Percentiles rank a stretch among this genome's conserved stretches.
Conservation (phyloP, 2,797 vertebrate genomes). For the Poecilia wingei region DNA sequence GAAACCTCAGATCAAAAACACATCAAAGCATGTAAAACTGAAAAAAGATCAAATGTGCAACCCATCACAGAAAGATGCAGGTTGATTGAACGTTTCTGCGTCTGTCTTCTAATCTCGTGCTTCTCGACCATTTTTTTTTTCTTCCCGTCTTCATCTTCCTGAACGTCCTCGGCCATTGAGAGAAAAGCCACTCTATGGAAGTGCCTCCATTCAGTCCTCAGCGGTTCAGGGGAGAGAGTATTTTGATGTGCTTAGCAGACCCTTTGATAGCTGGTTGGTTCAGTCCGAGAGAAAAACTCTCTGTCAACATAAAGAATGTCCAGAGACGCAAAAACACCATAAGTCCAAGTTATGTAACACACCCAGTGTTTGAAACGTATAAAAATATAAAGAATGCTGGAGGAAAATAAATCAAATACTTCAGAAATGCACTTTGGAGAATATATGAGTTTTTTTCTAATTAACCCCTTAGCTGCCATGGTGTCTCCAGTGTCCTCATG, state of each 20-base stretch:
- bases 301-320: not conserved
- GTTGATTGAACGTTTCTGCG: slow-evolving; percentile 50
- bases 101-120: slow-evolving; percentile 51
- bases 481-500: too few relatives aligned
- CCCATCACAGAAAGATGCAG: slow-evolving; percentile 47
- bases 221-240: slow-evolving; percentile 9
- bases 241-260: slow-evolving; percentile 40
- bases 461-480: not conserved
- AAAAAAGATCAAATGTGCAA: slow-evolving; percentile 71
- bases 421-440: not conserved
- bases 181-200: slow-evolving; percentile 21
- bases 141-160: slow-evolving; percentile 35
- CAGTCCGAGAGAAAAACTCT: slow-evolving; percentile 3
- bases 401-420: not conserved
- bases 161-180: slow-evolving; percentile 38
- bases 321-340: not conserved
- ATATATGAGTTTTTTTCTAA: not conserved
- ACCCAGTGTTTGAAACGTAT: not conserved
- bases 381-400: not conserved
- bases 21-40: slow-evolving; percentile 68
- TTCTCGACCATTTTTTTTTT: not conserved
- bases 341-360: not conserved
- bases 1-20: slow-evolving; percentile 61
- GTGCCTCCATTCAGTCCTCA: slow-evolving; percentile 31
- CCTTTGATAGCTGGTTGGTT: slow-evolving; percentile 39